These are phyloP conservation scores for Odontamblyopus lacepedii DNA, from an alignment of 2,797 vertebrate species.

Conservation along the genomic window DNA sequence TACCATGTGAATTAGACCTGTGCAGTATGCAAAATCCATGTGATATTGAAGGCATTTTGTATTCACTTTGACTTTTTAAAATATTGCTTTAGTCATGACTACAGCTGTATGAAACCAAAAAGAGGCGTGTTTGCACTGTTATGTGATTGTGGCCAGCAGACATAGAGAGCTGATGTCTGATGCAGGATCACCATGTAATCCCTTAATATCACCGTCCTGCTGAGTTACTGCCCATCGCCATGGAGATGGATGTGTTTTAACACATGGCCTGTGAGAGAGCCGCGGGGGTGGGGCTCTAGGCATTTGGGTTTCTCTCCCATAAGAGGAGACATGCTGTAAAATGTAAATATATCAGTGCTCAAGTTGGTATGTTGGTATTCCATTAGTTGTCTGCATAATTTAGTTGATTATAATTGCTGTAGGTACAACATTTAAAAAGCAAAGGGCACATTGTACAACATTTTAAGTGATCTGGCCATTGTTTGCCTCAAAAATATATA, in stretches of 20 bases:
- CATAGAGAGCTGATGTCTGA: slow-evolving; percentile 49
- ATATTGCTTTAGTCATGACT: neutral
- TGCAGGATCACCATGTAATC: slow-evolving; percentile 70
- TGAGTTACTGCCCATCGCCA: slow-evolving; percentile 56
- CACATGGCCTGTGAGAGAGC: slow-evolving; percentile 15
- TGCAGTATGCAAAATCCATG: slow-evolving; percentile 1
- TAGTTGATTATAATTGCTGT: too few relatives aligned
- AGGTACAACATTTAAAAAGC: too few relatives aligned
- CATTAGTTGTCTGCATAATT: neutral
- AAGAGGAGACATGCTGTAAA: slow-evolving; percentile 34
- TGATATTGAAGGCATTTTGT: neutral
- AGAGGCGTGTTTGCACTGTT: slow-evolving; percentile 37
- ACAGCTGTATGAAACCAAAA: slow-evolving; percentile 17
- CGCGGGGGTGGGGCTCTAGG: neutral
- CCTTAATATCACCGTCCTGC: slow-evolving; percentile 65
- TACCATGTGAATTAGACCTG: slow-evolving; percentile 16
- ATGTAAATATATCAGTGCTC: neutral
- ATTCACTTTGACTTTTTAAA: neutral
- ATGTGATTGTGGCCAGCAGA: slow-evolving; percentile 41
- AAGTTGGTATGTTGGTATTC: neutral
- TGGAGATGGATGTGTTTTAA: slow-evolving; percentile 56
- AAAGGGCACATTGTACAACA: too few relatives aligned
- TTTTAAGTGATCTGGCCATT: too few relatives aligned
- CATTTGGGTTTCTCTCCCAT: slow-evolving; percentile 2
- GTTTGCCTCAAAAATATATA: too few relatives aligned